A percentile compares a stretch with the other conserved stretches of the same genome.
These are phyloP conservation scores for Hormiphora californensis DNA, from an alignment of 37 sponge, comb jelly and placozoan species.

Conservation along the genomic window DNA sequence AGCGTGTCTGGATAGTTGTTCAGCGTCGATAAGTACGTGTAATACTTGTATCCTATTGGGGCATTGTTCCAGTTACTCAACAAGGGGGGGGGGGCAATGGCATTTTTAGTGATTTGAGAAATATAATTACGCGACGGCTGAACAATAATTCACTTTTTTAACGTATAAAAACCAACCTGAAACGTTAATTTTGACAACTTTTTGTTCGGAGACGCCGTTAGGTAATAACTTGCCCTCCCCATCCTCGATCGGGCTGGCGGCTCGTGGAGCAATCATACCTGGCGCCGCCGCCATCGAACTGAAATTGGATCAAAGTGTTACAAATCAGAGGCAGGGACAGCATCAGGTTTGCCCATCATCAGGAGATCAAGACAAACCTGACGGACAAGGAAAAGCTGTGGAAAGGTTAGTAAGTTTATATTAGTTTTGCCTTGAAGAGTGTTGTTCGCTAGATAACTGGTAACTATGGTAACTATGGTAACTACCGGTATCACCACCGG, in stretches of 20 bases:
- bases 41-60: constrained; percentile 11
- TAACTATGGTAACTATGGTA: too few relatives aligned
- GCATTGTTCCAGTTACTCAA: background rate
- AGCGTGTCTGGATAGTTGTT: constrained; percentile 44
- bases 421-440: too few relatives aligned
- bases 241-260: constrained; percentile 8
- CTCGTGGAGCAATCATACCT: constrained; percentile 25
- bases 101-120: background rate
- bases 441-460: too few relatives aligned
- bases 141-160: background rate
- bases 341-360: too few relatives aligned
- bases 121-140: background rate
- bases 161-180: background rate
- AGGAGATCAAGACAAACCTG: too few relatives aligned
- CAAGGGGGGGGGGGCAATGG: background rate
- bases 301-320: too few relatives aligned
- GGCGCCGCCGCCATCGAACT: constrained; percentile 56
- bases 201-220: constrained; percentile 31
- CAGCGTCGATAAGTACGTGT: constrained; percentile 46
- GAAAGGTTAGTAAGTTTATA: too few relatives aligned
- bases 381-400: too few relatives aligned
- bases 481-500: too few relatives aligned
- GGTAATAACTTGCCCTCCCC: constrained; percentile 7
- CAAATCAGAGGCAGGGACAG: too few relatives aligned
- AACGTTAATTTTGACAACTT: constrained; percentile 41